Evolutionary conservation across 2,113 vertebrate genomes (phyloP), one percentile per base, ranked within the genome.

Genomic region (Muntiacus muntjak): DNA sequence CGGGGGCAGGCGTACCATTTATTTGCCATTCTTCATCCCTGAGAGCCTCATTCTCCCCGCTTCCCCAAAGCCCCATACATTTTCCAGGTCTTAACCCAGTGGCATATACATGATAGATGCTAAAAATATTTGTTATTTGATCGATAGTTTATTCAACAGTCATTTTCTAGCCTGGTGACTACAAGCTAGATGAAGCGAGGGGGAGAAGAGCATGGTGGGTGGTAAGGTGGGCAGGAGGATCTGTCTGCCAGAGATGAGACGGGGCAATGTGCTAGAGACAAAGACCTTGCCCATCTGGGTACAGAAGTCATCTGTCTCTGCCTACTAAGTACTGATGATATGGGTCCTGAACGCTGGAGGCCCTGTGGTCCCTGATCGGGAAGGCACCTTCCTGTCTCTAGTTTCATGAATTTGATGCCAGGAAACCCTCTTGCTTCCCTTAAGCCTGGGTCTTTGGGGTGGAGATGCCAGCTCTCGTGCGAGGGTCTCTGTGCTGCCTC

Each of bases 71-170:
- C 28, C 26, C 45, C 57, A n/a, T 28, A 23, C 13, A 60, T 33
- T 96, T 87, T 71, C 82, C 90, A 62, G 82, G 89, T 74, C 92
- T 96, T 82, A 86, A 89, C 30, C 47, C 76, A 60, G 30, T 58
- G 64, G 33, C 88, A 55, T 36, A 54, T 36, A 47, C 64, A 33
- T 21, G 62, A 71, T 23, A 30, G 62, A 87, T 76, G 83, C 40
- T 79, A 71, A 81, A 93, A 86, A 57, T 57, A 47, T 57, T 58
- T 97, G 89, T 40, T 82, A 21, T 58, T 87, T 78, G 87, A 95
- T 78, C 40, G 7, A 71, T 58, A 92, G 83, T 89, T 83, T 91
- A 78, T 67, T 89, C 89, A 79, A 60, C 36, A 23, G 89, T 36
- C 88, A 28, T 90, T 91, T 55, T 71, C 78, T 76, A 93, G 89